A percentile compares a stretch with the other conserved stretches of the same genome.
Evolutionary conservation across 2,888 invertebrate genomes (phyloP).

Genomic region (Andrena minutula): DNA sequence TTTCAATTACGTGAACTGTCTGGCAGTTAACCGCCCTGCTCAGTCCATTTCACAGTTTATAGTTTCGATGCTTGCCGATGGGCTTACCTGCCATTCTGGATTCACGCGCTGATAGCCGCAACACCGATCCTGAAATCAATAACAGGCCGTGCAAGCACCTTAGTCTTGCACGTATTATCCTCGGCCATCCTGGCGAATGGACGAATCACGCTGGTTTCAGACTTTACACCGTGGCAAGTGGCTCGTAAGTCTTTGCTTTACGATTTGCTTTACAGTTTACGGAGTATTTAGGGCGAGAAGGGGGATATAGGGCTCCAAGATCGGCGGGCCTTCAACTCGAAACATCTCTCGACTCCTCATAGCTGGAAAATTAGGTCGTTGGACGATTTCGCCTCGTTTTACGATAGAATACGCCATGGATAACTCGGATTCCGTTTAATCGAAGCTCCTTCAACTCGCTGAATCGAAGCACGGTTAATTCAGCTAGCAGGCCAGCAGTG

Average conservation of each 20-base stretch:
- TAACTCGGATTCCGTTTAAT: neutral
- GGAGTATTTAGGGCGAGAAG: neutral
- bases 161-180: constrained; percentile 7
- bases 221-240: constrained; percentile 9
- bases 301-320: too few relatives aligned
- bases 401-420: neutral
- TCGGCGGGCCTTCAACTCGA: neutral
- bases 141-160: constrained; percentile 3
- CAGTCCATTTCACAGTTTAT: constrained; percentile 53
- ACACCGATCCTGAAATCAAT: constrained; percentile 48
- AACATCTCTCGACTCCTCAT: neutral
- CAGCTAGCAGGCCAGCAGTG: neutral
- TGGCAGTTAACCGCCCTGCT: constrained; percentile 16
- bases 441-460: neutral
- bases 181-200: neutral
- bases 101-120: constrained; percentile 13
- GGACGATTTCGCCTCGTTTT: neutral
- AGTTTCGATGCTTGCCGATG: constrained; percentile 33
- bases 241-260: constrained; percentile 15
- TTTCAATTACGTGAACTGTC: constrained; percentile 47
- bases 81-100: constrained; percentile 18
- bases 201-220: neutral
- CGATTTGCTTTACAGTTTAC: constrained; percentile 29
- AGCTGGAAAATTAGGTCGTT: neutral
- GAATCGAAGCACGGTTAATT: constrained; percentile 22